phyloP scores from a whole-genome alignment of 2,888 invertebrate genomes.

The Drosophila paucipuncta region DNA sequence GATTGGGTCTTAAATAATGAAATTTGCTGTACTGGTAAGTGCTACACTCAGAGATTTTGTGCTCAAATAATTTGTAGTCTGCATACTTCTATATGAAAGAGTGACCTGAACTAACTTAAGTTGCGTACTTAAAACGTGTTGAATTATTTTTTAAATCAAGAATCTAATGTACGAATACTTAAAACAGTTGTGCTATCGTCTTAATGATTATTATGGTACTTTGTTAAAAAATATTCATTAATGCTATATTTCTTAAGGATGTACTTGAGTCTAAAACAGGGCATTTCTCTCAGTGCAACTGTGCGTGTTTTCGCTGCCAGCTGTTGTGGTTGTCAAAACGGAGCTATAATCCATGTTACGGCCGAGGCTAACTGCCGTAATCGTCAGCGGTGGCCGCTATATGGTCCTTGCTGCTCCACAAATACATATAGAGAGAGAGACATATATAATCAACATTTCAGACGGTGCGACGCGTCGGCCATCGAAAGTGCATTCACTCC shows the following conservation, averaged over 20 bases:
- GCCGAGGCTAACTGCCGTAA: constrained; percentile 75
- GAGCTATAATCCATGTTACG: constrained; percentile 67
- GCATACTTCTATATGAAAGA: background rate
- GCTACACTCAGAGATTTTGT: constrained; percentile 7
- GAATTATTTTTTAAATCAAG: background rate
- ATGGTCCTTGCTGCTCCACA: constrained; percentile 31
- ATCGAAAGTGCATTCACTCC: constrained; percentile 75
- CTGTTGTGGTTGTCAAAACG: constrained; percentile 70
- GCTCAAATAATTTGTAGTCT: background rate
- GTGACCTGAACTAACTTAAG: background rate
- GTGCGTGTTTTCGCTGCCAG: constrained; percentile 41
- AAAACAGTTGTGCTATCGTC: background rate
- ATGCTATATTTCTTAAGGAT: background rate
- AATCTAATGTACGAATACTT: background rate
- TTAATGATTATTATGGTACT: background rate
- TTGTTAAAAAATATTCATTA: background rate
- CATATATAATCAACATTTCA: constrained; percentile 41
- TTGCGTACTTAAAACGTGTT: background rate
- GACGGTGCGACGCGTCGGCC: constrained; percentile 40
- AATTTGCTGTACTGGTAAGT: constrained; percentile 53
- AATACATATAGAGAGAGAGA: constrained; percentile 31
- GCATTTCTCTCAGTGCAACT: constrained; percentile 14
- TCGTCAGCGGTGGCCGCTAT: constrained; percentile 57
- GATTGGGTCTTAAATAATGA: constrained; percentile 66
- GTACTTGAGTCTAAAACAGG: background rate